Evolutionary conservation across 2,888 invertebrate species (phyloP).

Genomic region (Acanthosepion esculentum): DNA sequence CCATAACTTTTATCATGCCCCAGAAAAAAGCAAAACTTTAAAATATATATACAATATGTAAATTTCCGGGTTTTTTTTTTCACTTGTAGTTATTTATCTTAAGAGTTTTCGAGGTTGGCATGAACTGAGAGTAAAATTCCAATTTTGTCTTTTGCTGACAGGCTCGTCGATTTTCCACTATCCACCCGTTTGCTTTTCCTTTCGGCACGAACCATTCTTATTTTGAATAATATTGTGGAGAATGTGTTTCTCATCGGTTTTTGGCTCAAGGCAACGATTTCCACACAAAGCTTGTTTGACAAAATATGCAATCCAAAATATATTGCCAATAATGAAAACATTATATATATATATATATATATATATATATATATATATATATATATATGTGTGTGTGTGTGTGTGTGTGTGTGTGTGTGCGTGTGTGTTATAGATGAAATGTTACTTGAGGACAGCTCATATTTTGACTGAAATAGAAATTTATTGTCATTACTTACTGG

Average conservation of each 20-base stretch:
- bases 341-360: not conserved
- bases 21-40: too few relatives aligned
- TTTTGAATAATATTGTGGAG: not conserved
- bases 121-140: not conserved
- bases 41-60: too few relatives aligned
- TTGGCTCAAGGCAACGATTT: not conserved
- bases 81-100: too few relatives aligned
- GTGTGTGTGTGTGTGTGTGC: too few relatives aligned
- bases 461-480: too few relatives aligned
- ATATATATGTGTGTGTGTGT: too few relatives aligned
- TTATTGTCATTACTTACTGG: too few relatives aligned
- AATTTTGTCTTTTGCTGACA: not conserved
- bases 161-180: not conserved
- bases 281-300: not conserved
- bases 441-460: too few relatives aligned
- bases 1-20: too few relatives aligned
- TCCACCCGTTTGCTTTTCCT: not conserved
- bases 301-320: not conserved
- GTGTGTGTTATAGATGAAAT: too few relatives aligned
- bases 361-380: not conserved
- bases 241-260: not conserved
- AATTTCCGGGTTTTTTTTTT: too few relatives aligned
- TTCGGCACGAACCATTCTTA: not conserved
- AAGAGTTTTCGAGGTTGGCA: too few relatives aligned
- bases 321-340: not conserved